Evolutionary conservation across 2,113 vertebrate genomes (phyloP), one percentile per base, ranked within the genome.

Genomic region (Phyllostomus hastatus): DNA sequence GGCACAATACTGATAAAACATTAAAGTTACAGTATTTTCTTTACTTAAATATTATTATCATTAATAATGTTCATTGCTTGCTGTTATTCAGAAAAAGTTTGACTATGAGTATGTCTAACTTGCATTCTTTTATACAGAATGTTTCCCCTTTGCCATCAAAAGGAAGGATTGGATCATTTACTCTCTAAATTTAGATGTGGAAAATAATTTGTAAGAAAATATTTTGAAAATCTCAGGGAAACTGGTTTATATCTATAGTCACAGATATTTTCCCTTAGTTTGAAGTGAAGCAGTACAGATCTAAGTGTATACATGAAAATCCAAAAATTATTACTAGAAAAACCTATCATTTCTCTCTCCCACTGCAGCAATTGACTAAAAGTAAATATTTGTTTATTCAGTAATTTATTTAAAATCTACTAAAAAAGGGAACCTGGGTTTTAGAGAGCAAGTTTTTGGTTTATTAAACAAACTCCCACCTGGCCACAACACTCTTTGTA

Each of bases 381-480:
- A 88, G 95, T 91, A 97, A 98, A 97, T 97, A 96, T 97, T 93
- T 97, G 73, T 97, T 97, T 96, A 91, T 93, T 95, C 89, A 57
- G 78, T 97, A 82, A 93, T 96, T 97, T 97, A 96, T 96, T 97
- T 97, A 93, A 96, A 96, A 93, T 84, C 33, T 69, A 82, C 95
- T 91, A 86, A 93, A 96, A 97, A 96, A 97, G 93, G 96, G 83
- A 97, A 94, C 86, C 75, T 80, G 67, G 73, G 57, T 90, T 97
- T 96, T 59, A 96, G 50, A 96, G 50, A 96, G 95, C 94, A 93
- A 94, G 83, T n/a, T 96, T 94, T 96, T 90, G 95, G 94, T 96
- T 96, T 96, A 86, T 95, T 97, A 95, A 95, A 72, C 87, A 94
- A 97, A 96, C 88, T 95, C 70, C 48, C 61, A 35, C 31, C 54